Evolutionary conservation across 2,888 invertebrate genomes (phyloP).

Genomic region (Latrodectus elegans): DNA sequence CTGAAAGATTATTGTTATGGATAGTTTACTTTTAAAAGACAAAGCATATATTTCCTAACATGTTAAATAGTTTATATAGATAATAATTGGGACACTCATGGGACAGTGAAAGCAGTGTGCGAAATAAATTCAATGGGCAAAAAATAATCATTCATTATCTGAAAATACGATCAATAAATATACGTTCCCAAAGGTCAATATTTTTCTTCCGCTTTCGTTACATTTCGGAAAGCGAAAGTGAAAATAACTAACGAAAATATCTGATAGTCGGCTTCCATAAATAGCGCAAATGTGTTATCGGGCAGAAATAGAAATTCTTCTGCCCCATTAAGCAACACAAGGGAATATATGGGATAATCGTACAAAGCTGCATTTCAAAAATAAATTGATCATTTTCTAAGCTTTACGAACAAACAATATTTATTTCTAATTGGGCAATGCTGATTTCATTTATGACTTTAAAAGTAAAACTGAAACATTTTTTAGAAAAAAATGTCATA

Average conservation of each 20-base stretch:
- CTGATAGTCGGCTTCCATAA: conserved; percentile 43
- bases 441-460: too few species aligned
- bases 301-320: conserved; percentile 46
- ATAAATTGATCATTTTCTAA: neutral
- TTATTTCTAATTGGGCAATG: neutral
- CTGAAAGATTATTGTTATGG: too few species aligned
- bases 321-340: conserved; percentile 25
- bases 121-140: too few species aligned
- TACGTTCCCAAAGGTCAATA: conserved; percentile 12
- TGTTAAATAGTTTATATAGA: too few species aligned
- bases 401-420: neutral
- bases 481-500: too few species aligned
- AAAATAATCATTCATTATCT: neutral
- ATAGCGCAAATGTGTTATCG: conserved; percentile 41
- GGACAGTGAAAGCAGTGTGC: too few species aligned
- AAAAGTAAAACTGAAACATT: too few species aligned
- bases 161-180: conserved; percentile 34
- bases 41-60: too few species aligned
- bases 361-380: neutral
- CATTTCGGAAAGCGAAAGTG: conserved; percentile 36
- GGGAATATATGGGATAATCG: conserved; percentile 23
- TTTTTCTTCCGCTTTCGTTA: conserved; percentile 10
- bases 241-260: conserved; percentile 12
- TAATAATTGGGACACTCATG: too few species aligned
- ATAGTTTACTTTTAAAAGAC: too few species aligned